phyloP scores from a whole-genome alignment of 92 coral and sea anemone genomes.

The Parazoanthus atlanticus region DNA sequence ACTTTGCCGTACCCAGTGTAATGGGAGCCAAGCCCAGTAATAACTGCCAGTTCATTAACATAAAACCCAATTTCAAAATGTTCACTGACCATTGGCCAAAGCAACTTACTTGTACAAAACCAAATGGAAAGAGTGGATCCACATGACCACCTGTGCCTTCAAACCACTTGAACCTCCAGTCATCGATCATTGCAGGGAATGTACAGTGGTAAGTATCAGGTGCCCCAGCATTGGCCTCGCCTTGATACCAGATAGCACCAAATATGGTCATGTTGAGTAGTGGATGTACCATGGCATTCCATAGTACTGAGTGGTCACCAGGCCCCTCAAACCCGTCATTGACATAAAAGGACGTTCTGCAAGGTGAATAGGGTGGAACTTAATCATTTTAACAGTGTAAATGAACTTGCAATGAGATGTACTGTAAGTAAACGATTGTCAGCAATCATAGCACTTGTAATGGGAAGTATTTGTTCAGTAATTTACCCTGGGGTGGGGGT shows the following conservation, averaged over 20 bases:
- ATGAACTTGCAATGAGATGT: too few species aligned
- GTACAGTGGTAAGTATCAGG: slow-evolving; percentile 93
- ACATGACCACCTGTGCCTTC: slow-evolving; percentile 74
- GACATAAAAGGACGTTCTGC: background rate
- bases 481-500: too few species aligned
- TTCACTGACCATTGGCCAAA: background rate
- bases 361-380: background rate
- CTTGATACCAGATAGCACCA: slow-evolving; percentile 99
- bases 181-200: slow-evolving; percentile 98
- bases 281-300: slow-evolving; percentile 96
- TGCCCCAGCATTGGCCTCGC: slow-evolving; percentile 74
- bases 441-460: too few species aligned
- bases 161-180: slow-evolving; percentile 96
- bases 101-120: slow-evolving; percentile 88
- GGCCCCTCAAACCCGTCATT: slow-evolving; percentile 41
- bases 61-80: background rate
- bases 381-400: too few species aligned
- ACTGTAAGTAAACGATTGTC: too few species aligned
- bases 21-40: too few species aligned
- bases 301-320: slow-evolving; percentile 70
- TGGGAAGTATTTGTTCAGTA: too few species aligned
- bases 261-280: slow-evolving; percentile 95
- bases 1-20: too few species aligned
- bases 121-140: slow-evolving; percentile 82
- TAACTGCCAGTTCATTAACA: background rate